Conservation (phyloP, 2,888 invertebrate species). For the Drepanosiphum platanoidis region DNA sequence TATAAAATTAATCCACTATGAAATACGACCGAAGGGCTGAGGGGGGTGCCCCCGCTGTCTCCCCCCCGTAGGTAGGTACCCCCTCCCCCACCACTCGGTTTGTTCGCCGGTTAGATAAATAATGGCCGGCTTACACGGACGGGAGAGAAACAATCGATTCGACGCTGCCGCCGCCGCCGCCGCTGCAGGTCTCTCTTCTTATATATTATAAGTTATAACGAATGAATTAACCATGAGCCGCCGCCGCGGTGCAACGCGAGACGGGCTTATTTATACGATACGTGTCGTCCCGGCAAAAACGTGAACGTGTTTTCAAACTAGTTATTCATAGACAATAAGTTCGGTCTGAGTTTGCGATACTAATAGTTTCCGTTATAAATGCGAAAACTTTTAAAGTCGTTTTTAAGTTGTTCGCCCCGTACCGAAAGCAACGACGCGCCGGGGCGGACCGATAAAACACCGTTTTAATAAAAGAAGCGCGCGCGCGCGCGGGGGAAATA, state of each 20-base stretch:
- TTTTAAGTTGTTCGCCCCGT: neutral
- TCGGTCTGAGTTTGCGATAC: conserved; percentile 5
- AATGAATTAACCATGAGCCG: conserved; percentile 27
- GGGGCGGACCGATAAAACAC: conserved; percentile 11
- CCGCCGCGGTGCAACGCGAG: too few species aligned
- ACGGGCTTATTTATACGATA: neutral
- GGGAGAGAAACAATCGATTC: neutral
- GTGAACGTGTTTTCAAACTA: conserved; percentile 11
- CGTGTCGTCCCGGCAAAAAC: neutral
- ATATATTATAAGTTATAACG: too few species aligned
- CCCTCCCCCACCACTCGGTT: neutral
- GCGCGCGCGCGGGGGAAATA: neutral
- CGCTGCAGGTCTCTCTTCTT: too few species aligned
- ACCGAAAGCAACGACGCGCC: neutral
- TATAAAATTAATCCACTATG: too few species aligned
- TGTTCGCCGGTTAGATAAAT: neutral
- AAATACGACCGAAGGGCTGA: too few species aligned
- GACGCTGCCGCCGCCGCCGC: neutral
- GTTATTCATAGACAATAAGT: conserved; percentile 32
- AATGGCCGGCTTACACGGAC: neutral
- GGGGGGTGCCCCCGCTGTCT: too few species aligned
- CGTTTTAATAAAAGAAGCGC: too few species aligned
- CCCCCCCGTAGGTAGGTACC: neutral
- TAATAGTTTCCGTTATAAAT: conserved; percentile 35
- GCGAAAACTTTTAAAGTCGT: conserved; percentile 25